These are phyloP conservation scores for Hemiscyllium ocellatum DNA, from an alignment of 2,113 vertebrate species.

Conservation along the genomic window DNA sequence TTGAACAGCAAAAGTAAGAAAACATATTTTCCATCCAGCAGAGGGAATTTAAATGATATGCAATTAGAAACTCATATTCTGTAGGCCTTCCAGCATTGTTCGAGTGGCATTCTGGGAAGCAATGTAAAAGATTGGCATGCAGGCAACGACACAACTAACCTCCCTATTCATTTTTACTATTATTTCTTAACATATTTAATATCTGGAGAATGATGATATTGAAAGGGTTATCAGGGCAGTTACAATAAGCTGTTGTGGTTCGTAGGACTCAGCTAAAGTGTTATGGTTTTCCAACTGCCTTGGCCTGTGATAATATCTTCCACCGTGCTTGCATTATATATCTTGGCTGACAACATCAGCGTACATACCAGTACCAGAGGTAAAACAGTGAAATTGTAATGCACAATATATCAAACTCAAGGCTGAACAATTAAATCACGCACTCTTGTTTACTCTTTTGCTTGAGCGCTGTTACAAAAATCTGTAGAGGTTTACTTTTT, in stretches of 20 bases:
- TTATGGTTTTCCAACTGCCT: background rate
- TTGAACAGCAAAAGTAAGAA: background rate
- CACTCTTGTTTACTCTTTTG: background rate
- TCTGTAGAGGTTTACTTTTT: background rate
- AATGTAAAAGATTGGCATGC: background rate
- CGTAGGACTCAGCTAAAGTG: background rate
- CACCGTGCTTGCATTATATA: background rate
- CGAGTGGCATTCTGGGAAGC: background rate
- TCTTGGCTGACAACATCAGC: background rate
- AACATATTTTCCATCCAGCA: background rate
- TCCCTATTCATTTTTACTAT: background rate
- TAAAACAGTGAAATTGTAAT: background rate
- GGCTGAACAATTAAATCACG: background rate
- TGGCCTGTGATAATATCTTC: slow-evolving; percentile 17
- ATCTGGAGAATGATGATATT: background rate
- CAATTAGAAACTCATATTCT: background rate
- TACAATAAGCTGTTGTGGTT: background rate
- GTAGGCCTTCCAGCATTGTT: background rate
- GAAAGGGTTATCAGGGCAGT: background rate
- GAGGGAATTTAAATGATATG: background rate
- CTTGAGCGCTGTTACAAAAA: background rate
- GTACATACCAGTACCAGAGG: background rate
- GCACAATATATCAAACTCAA: background rate
- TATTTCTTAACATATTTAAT: slow-evolving; percentile 21
- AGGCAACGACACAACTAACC: background rate